phyloP scores from a whole-genome alignment of 2,888 invertebrate species.

The Luperina nickerlii region DNA sequence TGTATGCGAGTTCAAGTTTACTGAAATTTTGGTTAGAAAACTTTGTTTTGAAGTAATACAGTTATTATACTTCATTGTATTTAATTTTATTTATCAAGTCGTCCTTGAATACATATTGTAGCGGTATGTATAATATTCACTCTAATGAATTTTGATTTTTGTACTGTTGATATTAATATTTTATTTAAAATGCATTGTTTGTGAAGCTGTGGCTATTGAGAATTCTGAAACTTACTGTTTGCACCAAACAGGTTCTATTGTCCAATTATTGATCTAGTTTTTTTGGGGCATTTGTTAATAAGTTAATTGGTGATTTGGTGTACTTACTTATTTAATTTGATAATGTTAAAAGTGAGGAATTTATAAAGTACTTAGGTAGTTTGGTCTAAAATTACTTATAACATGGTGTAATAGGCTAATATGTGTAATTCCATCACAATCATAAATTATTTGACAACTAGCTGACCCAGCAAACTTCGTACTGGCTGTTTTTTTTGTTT shows the following conservation, averaged over 20 bases:
- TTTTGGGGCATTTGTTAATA: not conserved
- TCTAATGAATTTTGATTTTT: not conserved
- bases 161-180: not conserved
- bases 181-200: not conserved
- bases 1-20: not conserved
- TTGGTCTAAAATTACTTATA: not conserved
- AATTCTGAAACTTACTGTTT: not conserved
- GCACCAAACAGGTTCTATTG: not conserved
- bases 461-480: too few species aligned
- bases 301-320: not conserved
- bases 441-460: too few species aligned
- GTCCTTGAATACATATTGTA: constrained; percentile 38
- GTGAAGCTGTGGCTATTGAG: not conserved
- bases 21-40: constrained; percentile 5
- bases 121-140: constrained; percentile 18
- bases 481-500: too few species aligned
- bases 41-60: constrained; percentile 28
- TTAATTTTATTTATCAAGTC: constrained; percentile 3
- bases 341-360: not conserved
- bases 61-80: not conserved
- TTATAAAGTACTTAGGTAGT: too few species aligned
- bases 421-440: too few species aligned
- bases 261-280: not conserved
- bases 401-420: too few species aligned
- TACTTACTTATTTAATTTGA: not conserved